Percentiles rank a stretch among this genome's conserved stretches.
These are phyloP conservation scores for Eupithecia centaureata DNA, from an alignment of 2,888 invertebrate species.

Conservation along the genomic window DNA sequence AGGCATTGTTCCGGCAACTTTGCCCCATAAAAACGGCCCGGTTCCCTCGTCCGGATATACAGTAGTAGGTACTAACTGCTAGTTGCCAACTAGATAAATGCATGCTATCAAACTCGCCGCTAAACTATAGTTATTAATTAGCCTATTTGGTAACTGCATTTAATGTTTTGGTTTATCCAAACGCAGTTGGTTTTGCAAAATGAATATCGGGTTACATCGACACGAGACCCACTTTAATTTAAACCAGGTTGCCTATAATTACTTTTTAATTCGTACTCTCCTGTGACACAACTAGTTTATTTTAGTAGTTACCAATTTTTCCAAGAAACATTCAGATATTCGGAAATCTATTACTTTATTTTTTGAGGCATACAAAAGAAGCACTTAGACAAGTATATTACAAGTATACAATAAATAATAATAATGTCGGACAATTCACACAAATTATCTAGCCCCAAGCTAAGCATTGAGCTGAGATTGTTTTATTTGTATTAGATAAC, in stretches of 20 bases:
- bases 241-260: background rate
- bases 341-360: too few species aligned
- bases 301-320: too few species aligned
- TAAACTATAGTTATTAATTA: conserved; percentile 38
- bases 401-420: too few species aligned
- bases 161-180: conserved; percentile 8
- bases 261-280: background rate
- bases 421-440: too few species aligned
- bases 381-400: too few species aligned
- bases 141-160: conserved; percentile 13
- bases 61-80: conserved; percentile 25
- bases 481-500: too few species aligned
- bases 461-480: too few species aligned
- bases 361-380: too few species aligned
- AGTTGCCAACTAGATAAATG: conserved; percentile 52
- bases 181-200: background rate
- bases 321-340: too few species aligned
- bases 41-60: conserved; percentile 51
- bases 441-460: too few species aligned
- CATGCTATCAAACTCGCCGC: conserved; percentile 46
- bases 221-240: background rate
- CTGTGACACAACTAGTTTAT: too few species aligned
- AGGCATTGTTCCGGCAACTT: conserved; percentile 68
- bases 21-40: conserved; percentile 70
- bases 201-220: background rate